Base-by-base conservation (phyloP, 2,797 vertebrate species). In the Eulemur mongoz region DNA sequence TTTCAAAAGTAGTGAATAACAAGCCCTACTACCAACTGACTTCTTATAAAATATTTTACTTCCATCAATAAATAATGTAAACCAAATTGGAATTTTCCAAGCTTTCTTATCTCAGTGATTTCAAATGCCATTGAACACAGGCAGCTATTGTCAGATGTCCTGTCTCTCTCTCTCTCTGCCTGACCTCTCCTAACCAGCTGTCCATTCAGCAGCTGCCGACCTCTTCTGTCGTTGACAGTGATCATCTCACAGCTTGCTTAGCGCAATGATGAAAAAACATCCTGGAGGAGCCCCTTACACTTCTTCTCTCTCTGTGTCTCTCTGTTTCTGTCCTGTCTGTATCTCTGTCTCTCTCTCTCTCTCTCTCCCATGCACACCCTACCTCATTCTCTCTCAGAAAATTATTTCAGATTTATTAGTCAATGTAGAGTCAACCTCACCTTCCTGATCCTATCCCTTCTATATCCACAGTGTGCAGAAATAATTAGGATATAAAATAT, bases 31-130 rank as follows among this genome's bases (percentile, higher is more conserved):
- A 67, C 72, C 11, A 92, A 18, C 7, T 95, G 86, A 50, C 12
- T 94, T 93, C 38, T 83, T 79, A 30, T 76, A 54, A 88, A 93
- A 78, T 63, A 93, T 95, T 97, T 88, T 79, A 96, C 12, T 30
- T 79, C 0, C 7, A 94, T 65, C 38, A 97, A 91, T 69, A 95
- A 96, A 95, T 38, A 9, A 67, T 78, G 27, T 23, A 94, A 48
- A n/a, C 76, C 15, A 82, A 94, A 13, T 43, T 48, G 17, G 94
- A 25, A 13, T 78, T 69, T 91, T 38, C 4, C 43, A 89, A 81
- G 18, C 14, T 45, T 65, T 90, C 43, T 81, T 59, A 80, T 76
- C 76, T 79, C 18, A 30, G 35, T 75, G 43, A 91, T 90, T 94
- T 75, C 69, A 86, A 92, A 59, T 67, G 52, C 20, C 65, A 79